Percentiles rank a stretch among this genome's conserved stretches.
These are phyloP conservation scores for Thymelicus lineola DNA, from an alignment of 2,888 invertebrate genomes.

Conservation along the genomic window DNA sequence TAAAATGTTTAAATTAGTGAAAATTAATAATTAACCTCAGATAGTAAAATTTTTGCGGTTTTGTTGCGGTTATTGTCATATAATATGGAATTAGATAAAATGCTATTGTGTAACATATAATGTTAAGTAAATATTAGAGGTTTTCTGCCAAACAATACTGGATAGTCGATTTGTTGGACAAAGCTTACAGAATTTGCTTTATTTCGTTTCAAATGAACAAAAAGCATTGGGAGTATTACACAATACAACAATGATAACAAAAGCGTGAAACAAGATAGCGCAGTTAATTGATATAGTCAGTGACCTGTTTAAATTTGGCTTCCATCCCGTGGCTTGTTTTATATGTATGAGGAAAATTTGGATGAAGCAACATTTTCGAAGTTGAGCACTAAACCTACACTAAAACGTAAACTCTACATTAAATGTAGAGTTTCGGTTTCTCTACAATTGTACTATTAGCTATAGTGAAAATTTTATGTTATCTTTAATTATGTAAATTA, in stretches of 20 bases:
- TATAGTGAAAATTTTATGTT: too few species aligned
- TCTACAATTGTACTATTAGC: too few species aligned
- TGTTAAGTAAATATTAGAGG: not conserved
- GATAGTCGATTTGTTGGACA: not conserved
- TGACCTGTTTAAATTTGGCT: constrained; percentile 41
- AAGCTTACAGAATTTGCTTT: not conserved
- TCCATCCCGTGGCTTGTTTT: constrained; percentile 34
- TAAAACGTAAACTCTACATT: too few species aligned
- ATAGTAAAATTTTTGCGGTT: not conserved
- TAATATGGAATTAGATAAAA: not conserved
- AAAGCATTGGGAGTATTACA: not conserved
- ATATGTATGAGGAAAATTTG: not conserved
- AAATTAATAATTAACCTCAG: too few species aligned
- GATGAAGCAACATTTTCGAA: not conserved
- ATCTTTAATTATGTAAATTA: too few species aligned
- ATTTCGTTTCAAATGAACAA: not conserved
- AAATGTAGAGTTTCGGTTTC: too few species aligned
- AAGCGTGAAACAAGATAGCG: constrained; percentile 22
- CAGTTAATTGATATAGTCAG: constrained; percentile 31
- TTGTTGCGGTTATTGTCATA: not conserved
- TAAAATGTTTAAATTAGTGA: too few species aligned
- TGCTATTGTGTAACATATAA: not conserved
- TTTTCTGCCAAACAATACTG: not conserved
- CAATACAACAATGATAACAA: constrained; percentile 19
- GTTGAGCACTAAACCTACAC: too few species aligned